A percentile compares a stretch with the other conserved stretches of the same genome.
Evolutionary conservation across 2,113 vertebrate genomes (phyloP).

Genomic region (Megaceryle maxima): DNA sequence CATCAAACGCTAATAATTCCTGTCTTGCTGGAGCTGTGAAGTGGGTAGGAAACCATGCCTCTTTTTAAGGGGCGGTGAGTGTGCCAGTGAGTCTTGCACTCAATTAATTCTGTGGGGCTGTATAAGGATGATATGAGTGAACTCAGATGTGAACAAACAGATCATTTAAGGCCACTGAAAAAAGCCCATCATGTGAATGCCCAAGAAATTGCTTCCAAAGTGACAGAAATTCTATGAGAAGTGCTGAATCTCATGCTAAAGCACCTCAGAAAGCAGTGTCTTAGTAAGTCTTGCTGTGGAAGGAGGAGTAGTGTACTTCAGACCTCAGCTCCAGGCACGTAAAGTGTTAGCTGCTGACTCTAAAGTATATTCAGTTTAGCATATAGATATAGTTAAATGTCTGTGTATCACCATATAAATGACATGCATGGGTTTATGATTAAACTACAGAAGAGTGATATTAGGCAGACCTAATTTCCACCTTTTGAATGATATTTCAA

Average conservation of each 20-base stretch:
- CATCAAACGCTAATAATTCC: constrained; percentile 71
- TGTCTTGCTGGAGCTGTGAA: constrained; percentile 35
- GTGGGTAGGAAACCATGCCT: background rate
- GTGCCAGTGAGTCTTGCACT: background rate
- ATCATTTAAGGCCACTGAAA: background rate
- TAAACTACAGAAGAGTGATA: background rate
- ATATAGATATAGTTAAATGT: background rate
- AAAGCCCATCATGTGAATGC: fast-evolving
- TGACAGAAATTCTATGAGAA: background rate
- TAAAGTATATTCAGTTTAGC: background rate
- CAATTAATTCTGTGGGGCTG: constrained; percentile 11
- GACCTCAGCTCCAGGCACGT: background rate
- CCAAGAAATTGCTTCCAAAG: background rate
- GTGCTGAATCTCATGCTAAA: background rate
- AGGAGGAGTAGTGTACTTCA: fast-evolving
- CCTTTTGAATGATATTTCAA: background rate
- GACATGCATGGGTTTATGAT: background rate
- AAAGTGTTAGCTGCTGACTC: background rate
- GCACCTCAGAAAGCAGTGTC: background rate
- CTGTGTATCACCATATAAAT: background rate
- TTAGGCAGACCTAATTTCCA: background rate
- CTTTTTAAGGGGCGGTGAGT: background rate
- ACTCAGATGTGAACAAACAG: background rate
- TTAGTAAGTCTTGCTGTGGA: background rate
- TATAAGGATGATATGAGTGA: background rate